phyloP scores from a whole-genome alignment of 2,888 invertebrate genomes.

The Drosophila pegasa region DNA sequence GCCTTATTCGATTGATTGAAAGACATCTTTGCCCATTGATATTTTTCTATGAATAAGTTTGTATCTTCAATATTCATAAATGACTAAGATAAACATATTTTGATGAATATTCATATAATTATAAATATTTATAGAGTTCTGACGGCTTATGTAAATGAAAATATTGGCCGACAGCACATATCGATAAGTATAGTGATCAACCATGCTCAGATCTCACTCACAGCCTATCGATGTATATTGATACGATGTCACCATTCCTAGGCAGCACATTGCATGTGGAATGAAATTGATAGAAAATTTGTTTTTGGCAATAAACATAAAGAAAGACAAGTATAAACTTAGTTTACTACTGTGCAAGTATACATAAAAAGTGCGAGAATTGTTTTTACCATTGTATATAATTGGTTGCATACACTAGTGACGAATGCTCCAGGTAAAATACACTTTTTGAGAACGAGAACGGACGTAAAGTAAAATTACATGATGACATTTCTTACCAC shows the following conservation, averaged over 20 bases:
- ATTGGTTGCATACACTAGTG: conserved; percentile 19
- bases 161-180: background rate
- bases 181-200: background rate
- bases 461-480: conserved; percentile 56
- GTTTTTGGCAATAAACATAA: conserved; percentile 47
- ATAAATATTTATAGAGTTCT: background rate
- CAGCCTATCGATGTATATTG: conserved; percentile 31
- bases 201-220: background rate
- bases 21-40: background rate
- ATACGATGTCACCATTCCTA: conserved; percentile 36
- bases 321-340: conserved; percentile 29
- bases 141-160: background rate
- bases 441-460: conserved; percentile 19
- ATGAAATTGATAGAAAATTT: conserved; percentile 55
- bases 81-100: background rate
- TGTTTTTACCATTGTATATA: conserved; percentile 59
- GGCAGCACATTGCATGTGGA: conserved; percentile 72
- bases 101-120: no score
- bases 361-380: conserved; percentile 26
- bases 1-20: background rate
- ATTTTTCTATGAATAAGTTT: background rate
- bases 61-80: background rate
- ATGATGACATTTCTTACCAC: conserved; percentile 58
- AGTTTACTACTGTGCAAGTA: conserved; percentile 23
- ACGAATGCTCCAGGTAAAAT: conserved; percentile 64